A percentile compares a stretch with the other conserved stretches of the same genome.
Evolutionary conservation across 2,797 vertebrate genomes (phyloP).

Genomic region (Hozukius guyotensis): DNA sequence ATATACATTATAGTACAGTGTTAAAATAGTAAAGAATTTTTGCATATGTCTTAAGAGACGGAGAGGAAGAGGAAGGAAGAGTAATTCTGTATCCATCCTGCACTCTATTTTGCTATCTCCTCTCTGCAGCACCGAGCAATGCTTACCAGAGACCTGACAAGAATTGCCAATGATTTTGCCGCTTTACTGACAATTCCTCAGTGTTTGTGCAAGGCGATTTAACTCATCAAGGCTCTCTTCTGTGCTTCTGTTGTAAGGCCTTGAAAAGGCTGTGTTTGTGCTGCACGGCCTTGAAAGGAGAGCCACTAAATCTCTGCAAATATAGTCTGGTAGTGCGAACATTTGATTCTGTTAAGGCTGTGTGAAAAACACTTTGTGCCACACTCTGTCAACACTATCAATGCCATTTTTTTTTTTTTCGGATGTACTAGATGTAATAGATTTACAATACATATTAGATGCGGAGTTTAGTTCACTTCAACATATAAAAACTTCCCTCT

Average conservation of each 20-base stretch:
- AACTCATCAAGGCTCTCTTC: conserved; percentile 81
- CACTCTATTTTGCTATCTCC: conserved; percentile 83
- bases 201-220: conserved; percentile 82
- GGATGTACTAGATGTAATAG: not conserved
- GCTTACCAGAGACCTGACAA: conserved; percentile 80
- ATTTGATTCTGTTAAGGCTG: conserved; percentile 67
- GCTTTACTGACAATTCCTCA: conserved; percentile 81
- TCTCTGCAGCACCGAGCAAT: conserved; percentile 80
- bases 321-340: conserved; percentile 45
- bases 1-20: conserved; percentile 28
- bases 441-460: not conserved
- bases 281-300: conserved; percentile 73
- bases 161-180: conserved; percentile 85
- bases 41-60: conserved; percentile 53
- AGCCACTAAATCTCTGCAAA: conserved; percentile 68
- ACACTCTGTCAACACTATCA: conserved; percentile 45
- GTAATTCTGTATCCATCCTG: conserved; percentile 80
- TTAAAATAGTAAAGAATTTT: conserved; percentile 21
- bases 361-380: conserved; percentile 45
- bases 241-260: conserved; percentile 80
- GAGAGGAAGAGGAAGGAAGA: conserved; percentile 54
- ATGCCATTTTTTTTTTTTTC: not conserved
- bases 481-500: not conserved
- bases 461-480: not conserved
- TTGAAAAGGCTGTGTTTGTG: conserved; percentile 80